A percentile compares a stretch with the other conserved stretches of the same genome.
Evolutionary conservation across 2,113 vertebrate genomes (phyloP).

Genomic region (Spea multiplicata): DNA sequence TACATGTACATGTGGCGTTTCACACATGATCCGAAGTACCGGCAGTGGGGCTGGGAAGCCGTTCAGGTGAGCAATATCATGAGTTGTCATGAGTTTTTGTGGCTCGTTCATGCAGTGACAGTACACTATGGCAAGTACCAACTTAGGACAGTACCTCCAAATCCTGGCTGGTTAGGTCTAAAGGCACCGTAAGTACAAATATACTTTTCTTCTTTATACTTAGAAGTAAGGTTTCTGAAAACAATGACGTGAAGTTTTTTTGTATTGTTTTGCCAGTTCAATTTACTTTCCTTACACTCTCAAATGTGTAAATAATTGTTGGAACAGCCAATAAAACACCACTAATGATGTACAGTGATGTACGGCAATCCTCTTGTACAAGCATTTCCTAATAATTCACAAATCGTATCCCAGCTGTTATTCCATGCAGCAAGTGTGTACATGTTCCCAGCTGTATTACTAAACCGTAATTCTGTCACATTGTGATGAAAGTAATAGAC

Average conservation of each 20-base stretch:
- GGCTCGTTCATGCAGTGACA: no score
- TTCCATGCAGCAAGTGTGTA: background rate
- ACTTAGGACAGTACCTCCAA: no score
- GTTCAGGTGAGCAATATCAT: conserved; percentile 74
- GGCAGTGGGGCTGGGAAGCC: conserved; percentile 97
- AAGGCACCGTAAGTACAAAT: no score
- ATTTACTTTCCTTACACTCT: background rate
- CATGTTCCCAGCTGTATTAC: background rate
- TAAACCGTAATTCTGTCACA: background rate
- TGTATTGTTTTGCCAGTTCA: background rate
- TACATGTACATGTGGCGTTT: conserved; percentile 99
- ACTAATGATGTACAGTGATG: background rate
- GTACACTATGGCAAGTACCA: no score
- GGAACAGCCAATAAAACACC: background rate
- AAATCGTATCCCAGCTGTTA: background rate
- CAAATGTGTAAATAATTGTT: background rate
- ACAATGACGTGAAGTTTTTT: background rate
- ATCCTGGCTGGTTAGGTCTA: no score
- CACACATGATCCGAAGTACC: conserved; percentile 94
- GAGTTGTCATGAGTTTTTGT: no score
- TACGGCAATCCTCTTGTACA: background rate
- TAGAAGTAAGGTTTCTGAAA: no score
- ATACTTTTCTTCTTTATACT: no score
- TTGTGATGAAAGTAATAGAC: conserved; percentile 1
- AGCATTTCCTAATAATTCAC: conserved; percentile 6